Base-by-base conservation (phyloP, 2,113 vertebrate genomes). In the Menura novaehollandiae region DNA sequence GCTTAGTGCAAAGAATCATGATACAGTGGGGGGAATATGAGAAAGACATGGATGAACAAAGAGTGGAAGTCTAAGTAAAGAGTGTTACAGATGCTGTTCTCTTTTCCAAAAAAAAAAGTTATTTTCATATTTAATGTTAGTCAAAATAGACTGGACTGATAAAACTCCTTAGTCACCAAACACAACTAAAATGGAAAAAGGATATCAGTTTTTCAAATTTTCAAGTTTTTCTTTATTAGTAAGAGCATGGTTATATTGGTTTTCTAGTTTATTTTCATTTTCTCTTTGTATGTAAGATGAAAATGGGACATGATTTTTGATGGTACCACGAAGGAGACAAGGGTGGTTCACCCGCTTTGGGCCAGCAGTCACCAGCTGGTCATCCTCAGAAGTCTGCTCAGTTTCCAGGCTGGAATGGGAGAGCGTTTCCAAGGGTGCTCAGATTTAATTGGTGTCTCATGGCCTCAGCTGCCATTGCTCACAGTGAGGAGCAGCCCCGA, bases 261-360 rank as follows among this genome's bases (percentile, higher is more conserved):
- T 80, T 82, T 51, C 23, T 46, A 19, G 30, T 59, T 85, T 71
- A 35, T 53, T 71, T 87, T 76, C 8, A 30, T 39, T 58, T 93
- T 52, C 32, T 66, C 1, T 30, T 55, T 26, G 6, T 16, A 49
- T 0, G 0, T 12, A 33, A 44, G 13, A 15, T 66, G 43, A 47
- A 53, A 82, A 85, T 37, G 14, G 21, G 17, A 51, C 28, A 17
- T 37, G 28, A 49, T 27, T 66, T 93, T 66, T 78, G 21, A 78
- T n/a, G 5, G 7, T 67, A 28, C 58, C 7, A 3, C 15, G 51
- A 19, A 51, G 26, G 17, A 72, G 19, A 13, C 3, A n/a, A 13
- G 52, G 11, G 33, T 79, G 20, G 7, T 17, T 86, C 17, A 41
- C 11, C 16, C 15, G 16, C 13, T 35, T 52, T 58, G 60, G 41